Evolutionary conservation across 2,797 vertebrate species (phyloP).

Genomic region (Hephaestus fuliginosus): DNA sequence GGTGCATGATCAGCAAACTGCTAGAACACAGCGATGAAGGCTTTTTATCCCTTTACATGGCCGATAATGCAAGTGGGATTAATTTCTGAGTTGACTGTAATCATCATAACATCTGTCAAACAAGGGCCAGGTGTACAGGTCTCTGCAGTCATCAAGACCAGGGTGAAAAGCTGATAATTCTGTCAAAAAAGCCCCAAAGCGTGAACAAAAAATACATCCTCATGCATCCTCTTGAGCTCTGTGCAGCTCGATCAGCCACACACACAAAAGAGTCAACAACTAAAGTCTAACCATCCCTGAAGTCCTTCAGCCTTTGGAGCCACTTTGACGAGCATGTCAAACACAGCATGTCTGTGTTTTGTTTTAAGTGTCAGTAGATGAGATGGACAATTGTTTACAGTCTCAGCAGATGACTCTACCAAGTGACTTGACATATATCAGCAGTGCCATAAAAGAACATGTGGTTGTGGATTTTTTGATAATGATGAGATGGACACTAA

Average conservation of each 20-base stretch:
- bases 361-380: constrained; percentile 32
- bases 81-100: constrained; percentile 18
- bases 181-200: constrained; percentile 32
- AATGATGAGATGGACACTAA: constrained; percentile 53
- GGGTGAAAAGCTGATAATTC: not conserved
- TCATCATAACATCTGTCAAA: not conserved
- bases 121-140: not conserved
- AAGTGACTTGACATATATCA: constrained; percentile 37
- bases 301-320: constrained; percentile 34
- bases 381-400: constrained; percentile 44
- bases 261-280: not conserved
- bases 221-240: not conserved
- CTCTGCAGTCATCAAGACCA: constrained; percentile 16
- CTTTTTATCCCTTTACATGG: constrained; percentile 44
- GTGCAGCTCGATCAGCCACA: not conserved
- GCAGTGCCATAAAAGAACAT: constrained; percentile 49
- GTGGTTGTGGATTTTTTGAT: constrained; percentile 44
- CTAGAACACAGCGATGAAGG: constrained; percentile 69
- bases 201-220: constrained; percentile 15
- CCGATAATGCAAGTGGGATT: constrained; percentile 32
- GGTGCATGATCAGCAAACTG: constrained; percentile 62
- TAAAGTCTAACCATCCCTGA: constrained; percentile 25
- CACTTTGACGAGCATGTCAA: constrained; percentile 16
- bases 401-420: constrained; percentile 49
- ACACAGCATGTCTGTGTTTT: constrained; percentile 12